phyloP scores from a whole-genome alignment of 2,888 invertebrate genomes.

The Xylophagus ater region DNA sequence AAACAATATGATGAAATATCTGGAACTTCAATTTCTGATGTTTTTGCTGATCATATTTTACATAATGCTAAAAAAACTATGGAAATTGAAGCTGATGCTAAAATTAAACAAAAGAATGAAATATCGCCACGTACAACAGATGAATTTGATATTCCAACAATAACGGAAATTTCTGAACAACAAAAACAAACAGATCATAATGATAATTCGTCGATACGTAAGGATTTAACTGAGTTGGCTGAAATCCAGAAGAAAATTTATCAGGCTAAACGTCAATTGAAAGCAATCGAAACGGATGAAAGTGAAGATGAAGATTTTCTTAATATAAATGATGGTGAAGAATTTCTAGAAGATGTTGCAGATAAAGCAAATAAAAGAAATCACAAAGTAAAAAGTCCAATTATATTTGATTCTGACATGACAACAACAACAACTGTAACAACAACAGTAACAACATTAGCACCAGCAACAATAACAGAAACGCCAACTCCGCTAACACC shows the following conservation, averaged over 20 bases:
- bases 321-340: conserved; percentile 52
- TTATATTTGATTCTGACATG: conserved; percentile 26
- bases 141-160: conserved; percentile 42
- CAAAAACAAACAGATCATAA: too few species aligned
- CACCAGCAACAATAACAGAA: too few species aligned
- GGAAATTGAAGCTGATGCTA: conserved; percentile 25
- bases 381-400: conserved; percentile 30
- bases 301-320: conserved; percentile 55
- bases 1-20: conserved; percentile 16
- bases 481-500: too few species aligned
- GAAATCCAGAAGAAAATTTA: conserved; percentile 54
- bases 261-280: conserved; percentile 44
- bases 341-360: conserved; percentile 22
- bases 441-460: too few species aligned
- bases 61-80: conserved; percentile 35
- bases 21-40: conserved; percentile 47
- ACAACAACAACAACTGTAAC: too few species aligned
- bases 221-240: conserved; percentile 42
- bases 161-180: conserved; percentile 34
- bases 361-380: conserved; percentile 23
- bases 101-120: conserved; percentile 26
- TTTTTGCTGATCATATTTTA: conserved; percentile 51
- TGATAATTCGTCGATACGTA: conserved; percentile 23
- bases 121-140: conserved; percentile 24
- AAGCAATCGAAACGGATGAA: conserved; percentile 37